These are phyloP conservation scores for Ochotona curzoniae DNA, from an alignment of 2,113 vertebrate species.

Conservation along the genomic window DNA sequence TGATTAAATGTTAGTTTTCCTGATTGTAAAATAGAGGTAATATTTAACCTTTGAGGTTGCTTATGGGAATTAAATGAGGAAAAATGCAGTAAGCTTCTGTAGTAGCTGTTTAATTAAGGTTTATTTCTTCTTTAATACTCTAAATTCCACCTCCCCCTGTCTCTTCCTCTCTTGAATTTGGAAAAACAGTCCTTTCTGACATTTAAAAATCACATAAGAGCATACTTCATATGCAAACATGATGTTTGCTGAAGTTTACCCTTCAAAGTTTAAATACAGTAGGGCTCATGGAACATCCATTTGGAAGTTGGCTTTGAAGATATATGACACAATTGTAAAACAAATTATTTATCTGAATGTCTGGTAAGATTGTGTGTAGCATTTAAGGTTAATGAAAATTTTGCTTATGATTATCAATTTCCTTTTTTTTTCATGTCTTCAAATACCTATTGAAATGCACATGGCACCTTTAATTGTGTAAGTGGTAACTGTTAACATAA, in stretches of 20 bases:
- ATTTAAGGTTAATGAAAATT: slow-evolving; percentile 22
- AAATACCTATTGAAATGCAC: not conserved
- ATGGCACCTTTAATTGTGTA: not conserved
- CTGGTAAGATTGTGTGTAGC: not conserved
- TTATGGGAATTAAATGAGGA: not conserved
- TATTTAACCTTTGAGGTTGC: not conserved
- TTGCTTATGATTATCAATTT: not conserved
- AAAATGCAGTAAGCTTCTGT: not conserved
- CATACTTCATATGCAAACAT: not conserved
- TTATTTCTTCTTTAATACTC: not conserved
- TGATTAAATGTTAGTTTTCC: not conserved
- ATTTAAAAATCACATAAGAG: not conserved
- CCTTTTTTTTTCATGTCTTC: not conserved
- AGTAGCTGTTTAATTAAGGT: not conserved
- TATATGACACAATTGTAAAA: not conserved
- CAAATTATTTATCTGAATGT: not conserved
- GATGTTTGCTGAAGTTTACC: not conserved
- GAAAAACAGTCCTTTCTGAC: not conserved
- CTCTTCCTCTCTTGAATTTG: not conserved
- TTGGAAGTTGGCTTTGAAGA: not conserved
- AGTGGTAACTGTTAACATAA: not conserved
- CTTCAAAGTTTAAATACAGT: slow-evolving; percentile 39
- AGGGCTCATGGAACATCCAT: not conserved
- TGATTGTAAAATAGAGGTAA: slow-evolving; percentile 58
- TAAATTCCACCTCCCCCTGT: not conserved